Percentiles rank a stretch among this genome's conserved stretches.
These are phyloP conservation scores for Platorchestia sp. DNA, from an alignment of 1,140 invertebrate genomes.

Conservation along the genomic window DNA sequence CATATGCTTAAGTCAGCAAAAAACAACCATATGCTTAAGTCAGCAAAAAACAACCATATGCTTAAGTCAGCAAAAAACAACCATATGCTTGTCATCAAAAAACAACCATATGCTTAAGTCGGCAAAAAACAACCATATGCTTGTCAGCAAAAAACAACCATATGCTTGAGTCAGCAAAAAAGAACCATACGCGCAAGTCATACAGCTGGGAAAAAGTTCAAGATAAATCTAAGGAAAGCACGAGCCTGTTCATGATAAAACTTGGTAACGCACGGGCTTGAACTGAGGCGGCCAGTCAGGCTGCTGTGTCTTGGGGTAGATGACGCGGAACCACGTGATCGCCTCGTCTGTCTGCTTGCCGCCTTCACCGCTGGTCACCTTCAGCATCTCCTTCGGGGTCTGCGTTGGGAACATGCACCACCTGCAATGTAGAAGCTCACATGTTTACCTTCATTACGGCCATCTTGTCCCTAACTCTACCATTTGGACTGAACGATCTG, in stretches of 20 bases:
- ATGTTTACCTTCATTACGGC: not conserved
- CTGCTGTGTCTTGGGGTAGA: constrained; percentile 95
- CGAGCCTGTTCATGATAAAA: not conserved
- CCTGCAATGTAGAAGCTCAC: constrained; percentile 70
- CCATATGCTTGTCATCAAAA: too few species aligned
- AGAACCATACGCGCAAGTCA: too few species aligned
- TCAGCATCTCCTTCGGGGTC: constrained; percentile 94
- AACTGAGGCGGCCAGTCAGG: constrained; percentile 92
- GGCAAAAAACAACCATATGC: too few species aligned
- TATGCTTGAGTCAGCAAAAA: too few species aligned
- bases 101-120: too few species aligned
- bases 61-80: too few species aligned
- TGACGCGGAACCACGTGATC: constrained; percentile 96
- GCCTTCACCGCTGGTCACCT: constrained; percentile 88
- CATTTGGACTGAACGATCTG: too few species aligned
- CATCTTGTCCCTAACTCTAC: not conserved
- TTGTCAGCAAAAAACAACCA: too few species aligned
- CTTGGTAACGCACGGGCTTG: constrained; percentile 79
- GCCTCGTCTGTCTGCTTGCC: constrained; percentile 98
- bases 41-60: too few species aligned
- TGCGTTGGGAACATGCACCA: constrained; percentile 99
- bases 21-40: too few species aligned
- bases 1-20: too few species aligned
- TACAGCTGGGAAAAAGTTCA: not conserved
- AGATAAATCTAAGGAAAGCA: not conserved